Evolutionary conservation across 2,797 vertebrate species (phyloP), one percentile per base, ranked within the genome.

Genomic region (Phoxinus dragarum): DNA sequence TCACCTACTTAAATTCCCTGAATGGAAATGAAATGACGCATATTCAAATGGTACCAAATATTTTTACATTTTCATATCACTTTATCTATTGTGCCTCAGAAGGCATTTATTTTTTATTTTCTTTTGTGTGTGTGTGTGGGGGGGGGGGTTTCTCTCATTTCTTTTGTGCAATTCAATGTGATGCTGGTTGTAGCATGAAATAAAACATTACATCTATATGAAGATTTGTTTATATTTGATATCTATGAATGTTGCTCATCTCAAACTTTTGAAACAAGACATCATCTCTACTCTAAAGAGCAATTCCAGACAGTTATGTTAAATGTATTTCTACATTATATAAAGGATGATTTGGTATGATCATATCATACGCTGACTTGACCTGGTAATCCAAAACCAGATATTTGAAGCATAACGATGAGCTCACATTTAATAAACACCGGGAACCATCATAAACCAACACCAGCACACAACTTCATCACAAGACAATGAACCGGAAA

Each of bases 111-210:
- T 68, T 89, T 85, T 78, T 78, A 89, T 91, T 85, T 90, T 86
- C 82, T 86, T 82, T 40, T 49, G 27, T n/a, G n/a, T n/a, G n/a
- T 76, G 38, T 54, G 54, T 67, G 80, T 85, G 8, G 27, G 2
- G 11, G 6, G 3, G 17, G 31, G 3, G 1, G 2, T n/a, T 14
- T 11, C 11, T 34, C 49, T 76, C 11, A 34, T 66, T 66, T 34
- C 2, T 17, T 67, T 77, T 88, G 34, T 36, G 76, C 76, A 74
- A 83, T 86, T 72, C 80, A 72, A 73, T 86, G 82, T 75, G 85
- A 85, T 93, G 84, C 90, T 90, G 72, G 88, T 93, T 91, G 90
- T 90, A 89, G 93, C 93, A 94, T 95, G 94, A 92, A 96, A 94
- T 95, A 95, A 95, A 96, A 91, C 82, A 91, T 86, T 90, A 90